phyloP scores from a whole-genome alignment of 2,888 invertebrate species.

The Hydroisotoma schaefferi region DNA sequence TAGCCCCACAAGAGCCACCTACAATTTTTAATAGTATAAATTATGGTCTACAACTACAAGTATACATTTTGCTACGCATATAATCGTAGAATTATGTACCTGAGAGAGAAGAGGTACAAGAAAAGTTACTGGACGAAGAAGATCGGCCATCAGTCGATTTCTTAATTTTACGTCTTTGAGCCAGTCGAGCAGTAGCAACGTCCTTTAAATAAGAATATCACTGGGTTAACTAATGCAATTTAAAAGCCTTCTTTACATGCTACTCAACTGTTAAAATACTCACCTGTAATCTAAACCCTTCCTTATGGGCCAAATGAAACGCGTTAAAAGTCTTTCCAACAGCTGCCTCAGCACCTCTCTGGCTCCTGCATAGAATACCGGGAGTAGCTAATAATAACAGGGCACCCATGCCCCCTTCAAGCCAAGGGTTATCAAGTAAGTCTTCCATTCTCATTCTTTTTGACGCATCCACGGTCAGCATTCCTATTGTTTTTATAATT shows the following conservation, averaged over 20 bases:
- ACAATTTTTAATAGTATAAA: slow-evolving; percentile 16
- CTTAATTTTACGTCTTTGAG: slow-evolving; percentile 64
- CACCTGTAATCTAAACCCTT: slow-evolving; percentile 65
- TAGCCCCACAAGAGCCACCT: slow-evolving; percentile 47
- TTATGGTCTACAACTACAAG: not conserved
- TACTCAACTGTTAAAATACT: not conserved
- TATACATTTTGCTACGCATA: not conserved
- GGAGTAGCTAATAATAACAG: slow-evolving; percentile 58
- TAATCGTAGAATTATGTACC: slow-evolving; percentile 8
- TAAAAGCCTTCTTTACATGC: not conserved
- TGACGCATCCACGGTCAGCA: slow-evolving; percentile 74
- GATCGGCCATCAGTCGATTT: slow-evolving; percentile 54
- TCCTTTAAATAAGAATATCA: slow-evolving; percentile 55
- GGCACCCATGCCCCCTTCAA: slow-evolving; percentile 53
- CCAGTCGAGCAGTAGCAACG: slow-evolving; percentile 67
- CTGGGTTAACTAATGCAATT: not conserved
- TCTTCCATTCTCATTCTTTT: slow-evolving; percentile 66
- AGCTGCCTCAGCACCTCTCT: slow-evolving; percentile 56
- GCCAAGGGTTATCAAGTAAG: slow-evolving; percentile 67
- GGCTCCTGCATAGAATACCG: slow-evolving; percentile 56
- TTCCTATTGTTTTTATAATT: slow-evolving; percentile 55
- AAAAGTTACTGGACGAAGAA: slow-evolving; percentile 55
- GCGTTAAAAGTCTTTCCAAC: slow-evolving; percentile 65
- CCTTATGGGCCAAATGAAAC: slow-evolving; percentile 65
- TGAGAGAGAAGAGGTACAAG: slow-evolving; percentile 52